These are phyloP conservation scores for Podabrus alpinus DNA, from an alignment of 2,888 invertebrate genomes.

Conservation along the genomic window DNA sequence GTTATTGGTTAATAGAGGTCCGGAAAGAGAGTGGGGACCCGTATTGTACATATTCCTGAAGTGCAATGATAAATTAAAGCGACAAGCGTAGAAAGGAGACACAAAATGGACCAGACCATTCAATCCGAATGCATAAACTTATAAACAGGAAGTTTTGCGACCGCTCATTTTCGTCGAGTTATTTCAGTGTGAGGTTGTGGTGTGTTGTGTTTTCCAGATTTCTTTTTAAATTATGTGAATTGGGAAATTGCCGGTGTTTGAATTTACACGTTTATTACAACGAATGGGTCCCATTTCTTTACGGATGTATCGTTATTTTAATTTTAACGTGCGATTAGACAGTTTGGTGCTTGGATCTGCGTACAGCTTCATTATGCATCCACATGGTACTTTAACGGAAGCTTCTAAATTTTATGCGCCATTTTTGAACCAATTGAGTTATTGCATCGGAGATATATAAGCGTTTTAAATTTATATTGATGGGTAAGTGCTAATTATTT, in stretches of 20 bases:
- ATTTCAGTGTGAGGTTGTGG: constrained; percentile 4
- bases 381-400: neutral
- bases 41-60: constrained; percentile 15
- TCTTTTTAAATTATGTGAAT: neutral
- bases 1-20: constrained; percentile 27
- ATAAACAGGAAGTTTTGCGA: constrained; percentile 33
- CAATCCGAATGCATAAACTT: constrained; percentile 31
- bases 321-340: constrained; percentile 6
- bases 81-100: constrained; percentile 19
- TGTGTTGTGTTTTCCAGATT: neutral
- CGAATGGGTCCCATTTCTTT: neutral
- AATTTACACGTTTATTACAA: neutral
- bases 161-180: constrained; percentile 24
- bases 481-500: neutral
- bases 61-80: constrained; percentile 13
- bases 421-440: neutral
- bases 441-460: neutral
- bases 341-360: constrained; percentile 7
- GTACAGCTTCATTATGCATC: neutral
- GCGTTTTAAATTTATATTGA: neutral
- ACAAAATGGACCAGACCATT: constrained; percentile 29
- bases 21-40: constrained; percentile 24
- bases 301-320: constrained; percentile 4
- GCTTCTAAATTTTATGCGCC: neutral
- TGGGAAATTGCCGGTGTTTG: neutral